phyloP scores from a whole-genome alignment of 2,888 invertebrate genomes.

The Cetonia aurata region DNA sequence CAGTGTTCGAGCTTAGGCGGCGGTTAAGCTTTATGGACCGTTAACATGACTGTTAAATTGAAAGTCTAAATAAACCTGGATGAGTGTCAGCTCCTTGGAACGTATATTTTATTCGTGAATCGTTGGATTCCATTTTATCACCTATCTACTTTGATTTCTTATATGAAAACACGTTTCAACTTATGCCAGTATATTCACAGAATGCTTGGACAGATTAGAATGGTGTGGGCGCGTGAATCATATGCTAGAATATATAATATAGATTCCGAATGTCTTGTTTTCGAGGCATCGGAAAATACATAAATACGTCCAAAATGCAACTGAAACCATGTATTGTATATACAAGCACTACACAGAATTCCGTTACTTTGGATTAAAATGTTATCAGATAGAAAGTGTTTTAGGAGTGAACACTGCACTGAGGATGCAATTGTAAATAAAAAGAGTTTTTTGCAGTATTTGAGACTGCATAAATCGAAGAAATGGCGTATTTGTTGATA shows the following conservation, averaged over 20 bases:
- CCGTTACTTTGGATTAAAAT: too few species aligned
- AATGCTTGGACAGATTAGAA: neutral
- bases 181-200: neutral
- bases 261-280: neutral
- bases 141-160: conserved; percentile 14
- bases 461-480: too few species aligned
- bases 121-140: conserved; percentile 13
- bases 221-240: neutral
- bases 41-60: conserved; percentile 34
- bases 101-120: conserved; percentile 28
- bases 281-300: neutral
- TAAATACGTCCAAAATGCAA: too few species aligned
- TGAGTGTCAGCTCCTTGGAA: conserved; percentile 21
- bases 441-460: too few species aligned
- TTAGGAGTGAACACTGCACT: too few species aligned
- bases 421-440: too few species aligned
- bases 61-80: conserved; percentile 30
- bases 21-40: conserved; percentile 36
- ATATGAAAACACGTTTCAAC: conserved; percentile 6
- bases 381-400: too few species aligned
- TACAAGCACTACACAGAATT: too few species aligned
- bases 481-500: too few species aligned
- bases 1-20: conserved; percentile 15
- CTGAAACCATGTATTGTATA: too few species aligned
- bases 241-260: neutral